Conservation (phyloP, 2,888 invertebrate species). For the Andrena praecox region DNA sequence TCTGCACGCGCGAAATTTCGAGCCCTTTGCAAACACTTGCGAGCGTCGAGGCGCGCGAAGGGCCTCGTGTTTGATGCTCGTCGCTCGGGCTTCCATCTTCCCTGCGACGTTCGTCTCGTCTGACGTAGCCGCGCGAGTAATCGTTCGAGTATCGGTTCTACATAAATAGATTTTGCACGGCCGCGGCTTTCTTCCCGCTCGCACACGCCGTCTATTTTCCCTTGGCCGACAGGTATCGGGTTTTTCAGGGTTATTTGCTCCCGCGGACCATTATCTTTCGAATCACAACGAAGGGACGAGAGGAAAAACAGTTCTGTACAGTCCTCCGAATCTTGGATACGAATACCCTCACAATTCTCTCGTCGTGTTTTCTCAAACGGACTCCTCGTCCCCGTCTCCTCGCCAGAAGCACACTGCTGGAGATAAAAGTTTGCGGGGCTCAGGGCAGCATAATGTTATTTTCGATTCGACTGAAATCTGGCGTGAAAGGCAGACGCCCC, state of each 20-base stretch:
- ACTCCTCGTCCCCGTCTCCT: not conserved
- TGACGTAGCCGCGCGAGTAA: conserved; percentile 34
- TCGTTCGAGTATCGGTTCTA: conserved; percentile 65
- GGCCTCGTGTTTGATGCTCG: conserved; percentile 31
- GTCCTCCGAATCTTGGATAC: conserved; percentile 8
- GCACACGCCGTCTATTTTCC: conserved; percentile 52
- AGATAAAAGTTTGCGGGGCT: not conserved
- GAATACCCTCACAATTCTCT: not conserved
- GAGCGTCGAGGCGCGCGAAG: not conserved
- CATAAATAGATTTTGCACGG: conserved; percentile 70
- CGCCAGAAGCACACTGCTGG: not conserved
- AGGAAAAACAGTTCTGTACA: conserved; percentile 22
- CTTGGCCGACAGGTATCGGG: conserved; percentile 48
- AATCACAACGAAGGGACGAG: conserved; percentile 35
- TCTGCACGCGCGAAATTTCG: conserved; percentile 18
- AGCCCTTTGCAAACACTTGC: conserved; percentile 16
- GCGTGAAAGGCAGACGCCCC: too few relatives aligned
- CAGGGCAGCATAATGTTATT: not conserved
- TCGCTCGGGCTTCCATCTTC: conserved; percentile 37
- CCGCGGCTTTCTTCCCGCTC: conserved; percentile 54
- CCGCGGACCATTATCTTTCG: conserved; percentile 33
- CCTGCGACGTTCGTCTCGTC: conserved; percentile 29
- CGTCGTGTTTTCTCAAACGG: not conserved
- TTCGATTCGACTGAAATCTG: not conserved
- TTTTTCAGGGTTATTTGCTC: conserved; percentile 60